phyloP scores from a whole-genome alignment of 2,797 vertebrate species.

The Leptoclinus maculatus region DNA sequence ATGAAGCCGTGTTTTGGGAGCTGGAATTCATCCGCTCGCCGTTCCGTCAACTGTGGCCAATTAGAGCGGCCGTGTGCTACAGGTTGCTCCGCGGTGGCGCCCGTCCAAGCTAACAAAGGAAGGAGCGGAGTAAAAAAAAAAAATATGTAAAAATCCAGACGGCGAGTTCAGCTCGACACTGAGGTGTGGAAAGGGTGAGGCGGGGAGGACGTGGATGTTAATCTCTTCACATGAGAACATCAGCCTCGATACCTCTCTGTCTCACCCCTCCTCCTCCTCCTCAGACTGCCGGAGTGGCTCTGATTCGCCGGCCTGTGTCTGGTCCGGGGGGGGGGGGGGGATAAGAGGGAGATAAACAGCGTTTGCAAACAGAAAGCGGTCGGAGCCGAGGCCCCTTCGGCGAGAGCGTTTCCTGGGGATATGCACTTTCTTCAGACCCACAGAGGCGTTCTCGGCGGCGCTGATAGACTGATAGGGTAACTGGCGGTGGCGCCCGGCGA shows the following conservation, averaged over 20 bases:
- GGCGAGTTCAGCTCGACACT: conserved; percentile 11
- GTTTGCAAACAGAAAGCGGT: conserved; percentile 59
- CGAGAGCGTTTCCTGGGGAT: conserved; percentile 23
- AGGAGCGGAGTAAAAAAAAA: neutral
- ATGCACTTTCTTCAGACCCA: conserved; percentile 45
- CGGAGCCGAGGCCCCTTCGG: conserved; percentile 15
- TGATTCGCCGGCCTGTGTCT: conserved; percentile 41
- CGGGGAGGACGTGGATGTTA: conserved; percentile 49
- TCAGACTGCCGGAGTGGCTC: conserved; percentile 16
- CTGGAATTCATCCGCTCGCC: conserved; percentile 26
- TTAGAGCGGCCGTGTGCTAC: neutral
- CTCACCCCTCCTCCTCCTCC: conserved; percentile 10
- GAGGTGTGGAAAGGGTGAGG: conserved; percentile 2
- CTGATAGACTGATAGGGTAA: conserved; percentile 32
- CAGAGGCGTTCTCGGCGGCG: conserved; percentile 42
- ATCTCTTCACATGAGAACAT: conserved; percentile 42
- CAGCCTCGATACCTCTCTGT: conserved; percentile 31
- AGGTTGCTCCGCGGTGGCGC: neutral
- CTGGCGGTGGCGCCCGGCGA: conserved; percentile 20
- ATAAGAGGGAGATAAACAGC: conserved; percentile 54
- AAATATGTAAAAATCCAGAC: conserved; percentile 31
- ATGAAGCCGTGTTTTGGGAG: conserved; percentile 21
- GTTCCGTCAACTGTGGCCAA: neutral
- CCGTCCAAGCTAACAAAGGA: conserved; percentile 33
- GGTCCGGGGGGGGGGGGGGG: conserved; percentile 16